phyloP scores from a whole-genome alignment of 2,113 vertebrate species.

The Heliornis fulica region DNA sequence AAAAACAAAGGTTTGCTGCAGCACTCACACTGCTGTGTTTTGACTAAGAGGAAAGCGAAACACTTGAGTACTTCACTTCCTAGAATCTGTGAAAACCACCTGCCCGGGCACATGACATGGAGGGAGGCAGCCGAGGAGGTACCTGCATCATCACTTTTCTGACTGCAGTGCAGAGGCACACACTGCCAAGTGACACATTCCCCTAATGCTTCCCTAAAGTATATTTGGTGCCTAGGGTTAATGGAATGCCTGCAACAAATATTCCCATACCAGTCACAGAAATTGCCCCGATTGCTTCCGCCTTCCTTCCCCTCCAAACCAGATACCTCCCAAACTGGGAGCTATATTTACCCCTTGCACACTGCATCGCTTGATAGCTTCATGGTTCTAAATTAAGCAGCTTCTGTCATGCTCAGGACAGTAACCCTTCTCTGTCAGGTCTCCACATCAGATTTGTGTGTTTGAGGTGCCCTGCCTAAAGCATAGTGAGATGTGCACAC shows the following conservation, averaged over 20 bases:
- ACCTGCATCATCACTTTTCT: too few species aligned
- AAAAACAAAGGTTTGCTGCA: background rate
- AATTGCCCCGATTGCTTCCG: background rate
- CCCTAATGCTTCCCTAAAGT: background rate
- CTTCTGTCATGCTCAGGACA: background rate
- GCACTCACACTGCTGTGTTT: too few species aligned
- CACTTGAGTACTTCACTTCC: background rate
- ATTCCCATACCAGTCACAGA: background rate
- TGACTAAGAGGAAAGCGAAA: background rate
- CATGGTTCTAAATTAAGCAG: constrained; percentile 23
- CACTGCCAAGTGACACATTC: accelerated
- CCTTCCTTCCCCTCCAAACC: background rate
- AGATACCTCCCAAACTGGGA: background rate
- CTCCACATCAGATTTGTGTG: background rate
- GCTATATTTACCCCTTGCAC: constrained; percentile 2
- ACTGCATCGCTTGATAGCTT: background rate
- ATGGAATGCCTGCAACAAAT: background rate
- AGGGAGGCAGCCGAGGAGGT: background rate
- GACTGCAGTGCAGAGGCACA: background rate
- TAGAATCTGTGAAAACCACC: background rate
- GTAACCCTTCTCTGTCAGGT: background rate
- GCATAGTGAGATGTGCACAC: background rate
- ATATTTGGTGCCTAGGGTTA: background rate
- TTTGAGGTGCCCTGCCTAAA: background rate
- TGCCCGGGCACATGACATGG: accelerated